Conservation (phyloP, 2,113 vertebrate genomes). For the Cyphomyrus discorhynchus region DNA sequence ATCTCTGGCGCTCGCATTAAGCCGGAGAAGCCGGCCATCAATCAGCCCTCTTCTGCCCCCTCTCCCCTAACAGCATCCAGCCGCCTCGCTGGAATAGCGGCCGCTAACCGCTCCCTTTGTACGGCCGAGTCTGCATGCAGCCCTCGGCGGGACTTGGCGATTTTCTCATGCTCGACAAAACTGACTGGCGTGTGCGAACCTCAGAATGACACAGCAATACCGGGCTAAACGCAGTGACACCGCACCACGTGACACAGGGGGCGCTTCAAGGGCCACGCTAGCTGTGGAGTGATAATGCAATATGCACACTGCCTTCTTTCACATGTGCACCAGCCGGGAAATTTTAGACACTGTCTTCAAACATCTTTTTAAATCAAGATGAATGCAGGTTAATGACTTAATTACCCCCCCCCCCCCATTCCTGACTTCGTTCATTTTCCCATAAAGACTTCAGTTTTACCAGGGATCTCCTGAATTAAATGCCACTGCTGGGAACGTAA, state of each 20-base stretch:
- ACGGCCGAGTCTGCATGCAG: not conserved
- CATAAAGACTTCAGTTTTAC: not conserved
- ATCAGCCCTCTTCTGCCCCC: not conserved
- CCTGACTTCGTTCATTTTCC: not conserved
- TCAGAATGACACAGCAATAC: not conserved
- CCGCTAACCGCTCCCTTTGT: not conserved
- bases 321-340: not conserved
- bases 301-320: not conserved
- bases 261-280: not conserved
- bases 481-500: not conserved
- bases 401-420: not conserved
- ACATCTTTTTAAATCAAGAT: not conserved
- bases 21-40: not conserved
- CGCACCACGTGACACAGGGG: not conserved
- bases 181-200: not conserved
- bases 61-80: not conserved
- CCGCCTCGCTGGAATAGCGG: not conserved
- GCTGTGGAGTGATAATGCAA: not conserved
- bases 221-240: not conserved
- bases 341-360: not conserved
- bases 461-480: not conserved
- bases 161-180: not conserved
- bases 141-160: not conserved
- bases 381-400: not conserved
- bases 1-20: not conserved